phyloP scores from a whole-genome alignment of 2,888 invertebrate species.

The Agrochola lychnidis region DNA sequence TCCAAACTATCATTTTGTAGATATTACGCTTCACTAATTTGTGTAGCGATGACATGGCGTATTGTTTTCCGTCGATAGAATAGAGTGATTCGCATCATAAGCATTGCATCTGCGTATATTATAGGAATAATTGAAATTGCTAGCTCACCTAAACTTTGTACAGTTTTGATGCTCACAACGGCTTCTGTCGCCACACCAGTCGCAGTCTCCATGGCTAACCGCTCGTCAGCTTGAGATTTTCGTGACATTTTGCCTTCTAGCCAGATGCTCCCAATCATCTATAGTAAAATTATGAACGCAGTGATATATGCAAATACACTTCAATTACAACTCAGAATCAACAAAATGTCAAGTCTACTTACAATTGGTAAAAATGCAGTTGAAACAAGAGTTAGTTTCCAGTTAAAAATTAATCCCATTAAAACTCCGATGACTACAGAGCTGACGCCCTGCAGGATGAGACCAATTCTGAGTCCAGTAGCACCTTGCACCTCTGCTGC shows the following conservation, averaged over 20 bases:
- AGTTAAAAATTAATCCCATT: slow-evolving; percentile 90
- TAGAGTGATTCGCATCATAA: neutral
- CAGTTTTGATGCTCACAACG: slow-evolving; percentile 92
- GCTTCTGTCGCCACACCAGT: slow-evolving; percentile 92
- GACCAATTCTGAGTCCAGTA: slow-evolving; percentile 91
- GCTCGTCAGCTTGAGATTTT: slow-evolving; percentile 90
- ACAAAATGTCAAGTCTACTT: slow-evolving; percentile 66
- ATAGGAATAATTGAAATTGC: neutral
- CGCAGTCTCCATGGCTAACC: slow-evolving; percentile 91
- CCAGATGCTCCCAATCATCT: slow-evolving; percentile 91
- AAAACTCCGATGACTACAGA: slow-evolving; percentile 91
- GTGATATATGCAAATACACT: neutral
- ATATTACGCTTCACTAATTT: neutral
- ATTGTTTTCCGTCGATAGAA: neutral
- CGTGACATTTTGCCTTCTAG: slow-evolving; percentile 91
- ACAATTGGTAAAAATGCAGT: slow-evolving; percentile 91
- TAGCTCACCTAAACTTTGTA: slow-evolving; percentile 90
- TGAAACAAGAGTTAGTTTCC: slow-evolving; percentile 92
- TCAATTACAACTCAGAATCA: neutral
- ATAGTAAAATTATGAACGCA: neutral
- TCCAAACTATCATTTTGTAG: neutral
- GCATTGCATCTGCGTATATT: neutral
- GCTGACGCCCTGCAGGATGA: slow-evolving; percentile 91
- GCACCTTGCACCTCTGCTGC: slow-evolving; percentile 92
- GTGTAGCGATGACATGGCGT: too few species aligned